Evolutionary conservation across 2,113 vertebrate genomes (phyloP).

Genomic region (Desmodus rotundus): DNA sequence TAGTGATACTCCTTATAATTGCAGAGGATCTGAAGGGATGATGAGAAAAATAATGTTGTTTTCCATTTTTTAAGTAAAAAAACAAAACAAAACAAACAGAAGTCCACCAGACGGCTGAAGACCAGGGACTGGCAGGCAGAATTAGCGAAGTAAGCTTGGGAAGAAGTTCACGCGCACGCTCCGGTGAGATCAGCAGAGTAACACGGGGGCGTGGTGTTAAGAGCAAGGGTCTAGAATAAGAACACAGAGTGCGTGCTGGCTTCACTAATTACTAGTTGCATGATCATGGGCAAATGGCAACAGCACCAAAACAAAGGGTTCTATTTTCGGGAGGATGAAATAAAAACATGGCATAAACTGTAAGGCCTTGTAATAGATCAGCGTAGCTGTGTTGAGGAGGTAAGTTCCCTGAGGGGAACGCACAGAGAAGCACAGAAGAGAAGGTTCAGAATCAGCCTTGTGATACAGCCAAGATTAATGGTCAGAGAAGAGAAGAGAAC

Average conservation of each 20-base stretch:
- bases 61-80: conserved; percentile 14
- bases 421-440: background rate
- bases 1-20: background rate
- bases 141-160: background rate
- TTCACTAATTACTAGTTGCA: background rate
- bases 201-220: background rate
- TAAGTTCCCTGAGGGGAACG: background rate
- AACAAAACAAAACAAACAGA: background rate
- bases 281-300: background rate
- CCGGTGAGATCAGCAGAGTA: background rate
- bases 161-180: background rate
- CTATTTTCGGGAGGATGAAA: background rate
- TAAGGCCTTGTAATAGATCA: background rate
- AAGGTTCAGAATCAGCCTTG: background rate
- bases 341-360: background rate
- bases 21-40: background rate
- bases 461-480: background rate
- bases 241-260: background rate
- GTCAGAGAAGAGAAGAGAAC: background rate
- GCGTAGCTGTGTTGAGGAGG: background rate
- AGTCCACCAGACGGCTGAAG: background rate
- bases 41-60: background rate
- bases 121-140: background rate
- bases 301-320: background rate
- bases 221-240: background rate